Evolutionary conservation across 2,113 vertebrate genomes (phyloP), one percentile per base, ranked within the genome.

Genomic region (Callorhinus ursinus): DNA sequence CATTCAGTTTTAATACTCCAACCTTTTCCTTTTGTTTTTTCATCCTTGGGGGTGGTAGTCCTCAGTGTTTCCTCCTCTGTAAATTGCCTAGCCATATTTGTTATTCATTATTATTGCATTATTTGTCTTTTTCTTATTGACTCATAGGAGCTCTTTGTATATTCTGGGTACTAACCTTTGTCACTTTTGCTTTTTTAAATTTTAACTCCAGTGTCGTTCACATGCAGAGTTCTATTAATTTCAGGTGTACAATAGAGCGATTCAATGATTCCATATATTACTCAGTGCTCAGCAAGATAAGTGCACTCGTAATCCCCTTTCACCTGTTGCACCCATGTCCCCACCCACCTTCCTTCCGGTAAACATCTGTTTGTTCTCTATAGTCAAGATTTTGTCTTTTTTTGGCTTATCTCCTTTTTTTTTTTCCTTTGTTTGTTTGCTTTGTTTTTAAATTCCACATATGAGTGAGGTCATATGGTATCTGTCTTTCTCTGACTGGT

Each of bases 71-170:
- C 33, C 49, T 88, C 92, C 31, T 80, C 77, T 67, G 42, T 89
- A 63, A 93, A 55, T 85, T 69, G 21, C 14, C 51, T 69, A 26
- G 36, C 65, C 24, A 59, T 93, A 55, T 55, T 94, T 76, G 94
- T 89, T 77, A 82, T 89, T 92, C n/a, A 82, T 69, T 77, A 81
- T 67, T 76, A 26, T 81, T 67, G 28, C 33, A 59, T 80, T 86
- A 93, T 79, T 84, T 95, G 49, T 92, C 88, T 88, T 76, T 94
- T 80, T 49, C 31, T 61, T 65, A 72, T 91, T 94, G 77, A 88
- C 91, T 74, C 84, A 55, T 65, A 79, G 79, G 86, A 61, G 14
- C 46, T 88, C 26, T 86, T 94, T 77, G n/a, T 61, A 82, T 92
- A 74, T 94, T 55, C 7, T 61, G 12, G 49, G 53, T 85, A n/a